phyloP scores from a whole-genome alignment of 1,140 invertebrate genomes.

The Papilio dardanus region DNA sequence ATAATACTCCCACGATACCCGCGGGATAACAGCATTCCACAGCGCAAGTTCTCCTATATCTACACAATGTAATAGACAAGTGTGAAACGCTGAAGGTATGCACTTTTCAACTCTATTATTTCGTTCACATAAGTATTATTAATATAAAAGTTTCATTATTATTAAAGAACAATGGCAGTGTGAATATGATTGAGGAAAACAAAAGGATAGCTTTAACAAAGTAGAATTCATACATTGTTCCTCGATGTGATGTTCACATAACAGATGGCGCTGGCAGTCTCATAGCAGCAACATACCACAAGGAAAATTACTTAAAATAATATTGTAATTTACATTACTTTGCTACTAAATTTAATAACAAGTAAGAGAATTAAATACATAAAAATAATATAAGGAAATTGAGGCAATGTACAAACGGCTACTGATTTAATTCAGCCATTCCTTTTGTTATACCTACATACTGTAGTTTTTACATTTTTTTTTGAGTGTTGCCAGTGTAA shows the following conservation, averaged over 20 bases:
- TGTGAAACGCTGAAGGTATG: neutral
- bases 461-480: neutral
- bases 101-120: neutral
- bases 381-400: neutral
- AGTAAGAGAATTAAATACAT: neutral
- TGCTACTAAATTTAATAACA: neutral
- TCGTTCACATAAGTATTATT: neutral
- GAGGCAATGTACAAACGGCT: neutral
- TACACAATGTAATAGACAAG: constrained; percentile 6
- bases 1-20: constrained; percentile 56
- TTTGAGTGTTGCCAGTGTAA: neutral
- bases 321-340: neutral
- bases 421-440: neutral
- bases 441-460: neutral
- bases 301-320: constrained; percentile 24
- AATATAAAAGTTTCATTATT: neutral
- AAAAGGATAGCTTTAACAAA: constrained; percentile 29
- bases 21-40: constrained; percentile 53
- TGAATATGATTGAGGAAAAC: neutral
- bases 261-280: constrained; percentile 55
- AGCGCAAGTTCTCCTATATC: constrained; percentile 41
- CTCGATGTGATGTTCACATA: constrained; percentile 14
- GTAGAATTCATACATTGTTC: constrained; percentile 5
- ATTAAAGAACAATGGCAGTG: neutral
- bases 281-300: constrained; percentile 29